A percentile compares a stretch with the other conserved stretches of the same genome.
Conservation (phyloP, 1,140 invertebrate species). For the Ceratitis capitata region DNA sequence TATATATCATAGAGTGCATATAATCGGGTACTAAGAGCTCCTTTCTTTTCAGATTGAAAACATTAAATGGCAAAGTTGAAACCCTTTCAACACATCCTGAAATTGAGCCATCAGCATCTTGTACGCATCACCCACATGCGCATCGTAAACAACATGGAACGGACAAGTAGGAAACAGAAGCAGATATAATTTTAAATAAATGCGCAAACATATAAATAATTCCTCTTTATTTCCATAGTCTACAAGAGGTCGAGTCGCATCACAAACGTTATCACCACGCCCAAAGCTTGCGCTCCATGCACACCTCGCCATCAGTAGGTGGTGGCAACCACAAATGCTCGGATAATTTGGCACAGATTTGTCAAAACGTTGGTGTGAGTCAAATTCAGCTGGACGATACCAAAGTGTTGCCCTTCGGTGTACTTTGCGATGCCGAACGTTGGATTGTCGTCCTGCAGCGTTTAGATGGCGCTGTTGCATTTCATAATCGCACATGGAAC, state of each 20-base stretch:
- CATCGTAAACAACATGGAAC: background rate
- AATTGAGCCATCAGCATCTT: background rate
- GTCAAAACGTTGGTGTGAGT: constrained; percentile 49
- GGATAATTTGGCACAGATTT: constrained; percentile 45
- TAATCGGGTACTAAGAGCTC: no score
- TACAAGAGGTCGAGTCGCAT: background rate
- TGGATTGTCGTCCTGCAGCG: constrained; percentile 53
- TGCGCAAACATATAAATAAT: background rate
- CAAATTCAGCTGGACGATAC: constrained; percentile 44
- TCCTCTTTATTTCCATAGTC: background rate
- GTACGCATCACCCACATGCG: background rate
- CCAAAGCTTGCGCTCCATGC: background rate
- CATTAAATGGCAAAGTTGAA: background rate
- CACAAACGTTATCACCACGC: background rate
- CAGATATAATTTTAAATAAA: background rate
- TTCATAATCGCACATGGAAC: constrained; percentile 53
- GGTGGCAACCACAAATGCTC: constrained; percentile 39
- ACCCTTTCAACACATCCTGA: background rate
- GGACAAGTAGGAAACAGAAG: background rate
- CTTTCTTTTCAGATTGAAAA: background rate
- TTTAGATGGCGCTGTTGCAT: constrained; percentile 48
- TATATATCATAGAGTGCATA: background rate
- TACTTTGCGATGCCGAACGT: constrained; percentile 52
- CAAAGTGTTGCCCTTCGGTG: constrained; percentile 50
- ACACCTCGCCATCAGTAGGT: background rate